Percentiles rank a stretch among this genome's conserved stretches.
These are phyloP conservation scores for Patella pellucida DNA, from an alignment of 2,888 invertebrate genomes.

Conservation along the genomic window DNA sequence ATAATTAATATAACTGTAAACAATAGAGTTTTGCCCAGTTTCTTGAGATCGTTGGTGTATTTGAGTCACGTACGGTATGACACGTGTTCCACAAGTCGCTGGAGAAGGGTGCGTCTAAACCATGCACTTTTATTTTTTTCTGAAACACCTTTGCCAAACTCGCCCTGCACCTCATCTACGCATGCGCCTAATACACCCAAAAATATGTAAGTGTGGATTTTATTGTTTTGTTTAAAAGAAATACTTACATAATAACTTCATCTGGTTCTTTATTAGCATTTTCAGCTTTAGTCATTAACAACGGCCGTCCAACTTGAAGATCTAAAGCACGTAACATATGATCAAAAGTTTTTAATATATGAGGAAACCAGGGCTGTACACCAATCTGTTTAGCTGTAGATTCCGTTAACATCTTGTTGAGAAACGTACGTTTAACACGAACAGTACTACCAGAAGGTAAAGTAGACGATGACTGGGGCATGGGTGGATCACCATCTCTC, in stretches of 20 bases:
- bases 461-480: constrained; percentile 96
- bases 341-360: constrained; percentile 94
- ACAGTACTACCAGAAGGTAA: constrained; percentile 95
- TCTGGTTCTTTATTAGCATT: constrained; percentile 87
- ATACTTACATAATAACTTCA: constrained; percentile 70
- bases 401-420: constrained; percentile 87
- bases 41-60: too few species aligned
- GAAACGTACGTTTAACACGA: constrained; percentile 93
- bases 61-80: too few species aligned
- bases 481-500: constrained; percentile 98
- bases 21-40: too few species aligned
- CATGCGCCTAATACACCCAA: too few species aligned
- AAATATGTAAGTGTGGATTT: too few species aligned
- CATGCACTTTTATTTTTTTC: too few species aligned
- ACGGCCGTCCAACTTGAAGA: constrained; percentile 94
- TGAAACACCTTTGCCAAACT: too few species aligned
- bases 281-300: constrained; percentile 96
- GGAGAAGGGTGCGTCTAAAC: too few species aligned
- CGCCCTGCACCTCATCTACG: too few species aligned
- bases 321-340: constrained; percentile 95
- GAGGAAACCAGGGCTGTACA: constrained; percentile 96
- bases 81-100: too few species aligned
- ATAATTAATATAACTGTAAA: too few species aligned
- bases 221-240: too few species aligned
- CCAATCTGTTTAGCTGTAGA: constrained; percentile 97